Evolutionary conservation across 2,797 vertebrate genomes (phyloP), one percentile per base, ranked within the genome.

Genomic region (Clarias platycephalus): DNA sequence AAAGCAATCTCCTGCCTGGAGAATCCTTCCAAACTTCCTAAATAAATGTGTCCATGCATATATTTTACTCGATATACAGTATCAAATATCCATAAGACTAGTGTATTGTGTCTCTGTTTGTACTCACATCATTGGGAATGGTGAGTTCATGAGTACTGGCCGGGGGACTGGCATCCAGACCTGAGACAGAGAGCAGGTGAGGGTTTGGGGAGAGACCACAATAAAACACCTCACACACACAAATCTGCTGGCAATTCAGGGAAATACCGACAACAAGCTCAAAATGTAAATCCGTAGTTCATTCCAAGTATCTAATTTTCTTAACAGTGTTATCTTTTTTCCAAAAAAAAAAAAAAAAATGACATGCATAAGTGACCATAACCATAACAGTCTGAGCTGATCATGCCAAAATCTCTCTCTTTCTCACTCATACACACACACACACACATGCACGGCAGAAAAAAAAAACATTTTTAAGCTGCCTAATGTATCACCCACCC

Each of bases 61-160:
- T 49, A 49, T 49, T 12, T 49, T 49, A 49, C 10, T 49, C 10
- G 12, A 13, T 49, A 49, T 49, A n/a, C n/a, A n/a, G n/a, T n/a
- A 49, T 49, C 10, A 49, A 49, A 49, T 49, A 13, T 20, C 16
- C 26, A 28, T 4, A 44, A 31, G 66, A 71, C 5, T 13, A 24
- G n/a, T 66, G 53, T 53, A 26, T 2, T 70, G 26, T 62, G n/a
- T 26, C 12, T 34, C 66, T 74, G 24, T 63, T 49, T 72, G 40
- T 96, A 97, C 98, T 99, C 96, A 99, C 97, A 96, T 99, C 97
- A 94, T 99, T 99, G 94, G 98, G 98, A 96, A 99, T 99, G 96
- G 97, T 97, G 96, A 99, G 97, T 95, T 99, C 98, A 89, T 99
- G 98, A 95, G 98, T 99, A 96, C 97, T 99, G 96, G 98, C 97